Conservation (phyloP, 1,140 invertebrate genomes). For the Pygmarrhopalites habei region DNA sequence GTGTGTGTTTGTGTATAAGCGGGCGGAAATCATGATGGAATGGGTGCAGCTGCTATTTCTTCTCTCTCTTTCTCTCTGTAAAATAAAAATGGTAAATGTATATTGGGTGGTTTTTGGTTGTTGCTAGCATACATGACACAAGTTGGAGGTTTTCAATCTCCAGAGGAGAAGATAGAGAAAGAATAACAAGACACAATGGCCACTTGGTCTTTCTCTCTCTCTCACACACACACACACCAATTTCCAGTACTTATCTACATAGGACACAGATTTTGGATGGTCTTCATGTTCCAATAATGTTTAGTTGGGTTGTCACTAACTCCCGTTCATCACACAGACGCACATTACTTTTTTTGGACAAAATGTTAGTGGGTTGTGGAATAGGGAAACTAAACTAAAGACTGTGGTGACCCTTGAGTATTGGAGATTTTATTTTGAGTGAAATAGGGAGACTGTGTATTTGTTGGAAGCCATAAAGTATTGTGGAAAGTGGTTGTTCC, state of each 20-base stretch:
- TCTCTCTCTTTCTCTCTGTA: background rate
- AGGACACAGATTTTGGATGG: background rate
- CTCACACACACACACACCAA: too few relatives aligned
- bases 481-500: too few relatives aligned
- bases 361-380: background rate
- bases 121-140: background rate
- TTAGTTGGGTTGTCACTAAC: background rate
- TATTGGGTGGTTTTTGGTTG: too few relatives aligned
- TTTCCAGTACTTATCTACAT: background rate
- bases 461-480: too few relatives aligned
- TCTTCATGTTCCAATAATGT: background rate
- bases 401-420: background rate
- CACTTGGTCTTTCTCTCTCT: too few relatives aligned
- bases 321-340: background rate
- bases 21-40: slow-evolving; percentile 30
- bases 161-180: background rate
- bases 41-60: slow-evolving; percentile 24
- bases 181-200: slow-evolving; percentile 2
- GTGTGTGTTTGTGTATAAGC: background rate
- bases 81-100: background rate
- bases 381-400: background rate
- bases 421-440: background rate
- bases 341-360: background rate
- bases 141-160: background rate
- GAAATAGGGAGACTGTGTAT: background rate